Conservation (phyloP, 1,140 invertebrate genomes). For the Acromyrmex heyeri region DNA sequence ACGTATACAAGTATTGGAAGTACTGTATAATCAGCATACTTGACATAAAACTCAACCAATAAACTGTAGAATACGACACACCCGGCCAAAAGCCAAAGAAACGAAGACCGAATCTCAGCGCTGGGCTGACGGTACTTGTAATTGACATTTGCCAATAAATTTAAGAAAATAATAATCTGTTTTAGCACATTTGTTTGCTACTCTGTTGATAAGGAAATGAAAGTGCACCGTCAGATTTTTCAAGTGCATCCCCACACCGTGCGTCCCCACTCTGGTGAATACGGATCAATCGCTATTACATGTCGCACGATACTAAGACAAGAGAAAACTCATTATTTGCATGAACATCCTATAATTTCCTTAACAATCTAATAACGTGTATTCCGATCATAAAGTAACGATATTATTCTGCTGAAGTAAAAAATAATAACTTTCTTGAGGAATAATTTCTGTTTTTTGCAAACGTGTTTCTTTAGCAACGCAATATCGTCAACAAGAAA, state of each 20-base stretch:
- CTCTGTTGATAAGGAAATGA: neutral
- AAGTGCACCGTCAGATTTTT: neutral
- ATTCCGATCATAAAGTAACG: neutral
- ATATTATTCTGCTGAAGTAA: neutral
- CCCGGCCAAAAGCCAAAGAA: constrained; percentile 6
- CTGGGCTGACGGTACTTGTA: neutral
- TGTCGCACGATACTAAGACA: neutral
- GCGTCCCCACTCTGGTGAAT: neutral
- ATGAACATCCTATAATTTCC: neutral
- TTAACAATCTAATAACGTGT: neutral
- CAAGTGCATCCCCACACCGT: neutral
- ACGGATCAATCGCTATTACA: constrained; percentile 30
- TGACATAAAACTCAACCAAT: neutral
- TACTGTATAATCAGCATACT: constrained; percentile 3
- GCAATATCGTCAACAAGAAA: neutral
- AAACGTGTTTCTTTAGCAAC: neutral
- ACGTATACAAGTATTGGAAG: constrained; percentile 31
- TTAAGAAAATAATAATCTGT: no score
- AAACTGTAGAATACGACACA: neutral
- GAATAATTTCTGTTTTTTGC: neutral
- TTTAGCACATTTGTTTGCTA: neutral
- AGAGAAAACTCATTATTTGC: neutral
- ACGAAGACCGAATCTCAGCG: constrained; percentile 17
- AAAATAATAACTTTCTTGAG: neutral
- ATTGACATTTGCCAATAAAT: constrained; percentile 4